Conservation (phyloP, 2,113 vertebrate genomes). For the Myxocyprinus asiaticus region DNA sequence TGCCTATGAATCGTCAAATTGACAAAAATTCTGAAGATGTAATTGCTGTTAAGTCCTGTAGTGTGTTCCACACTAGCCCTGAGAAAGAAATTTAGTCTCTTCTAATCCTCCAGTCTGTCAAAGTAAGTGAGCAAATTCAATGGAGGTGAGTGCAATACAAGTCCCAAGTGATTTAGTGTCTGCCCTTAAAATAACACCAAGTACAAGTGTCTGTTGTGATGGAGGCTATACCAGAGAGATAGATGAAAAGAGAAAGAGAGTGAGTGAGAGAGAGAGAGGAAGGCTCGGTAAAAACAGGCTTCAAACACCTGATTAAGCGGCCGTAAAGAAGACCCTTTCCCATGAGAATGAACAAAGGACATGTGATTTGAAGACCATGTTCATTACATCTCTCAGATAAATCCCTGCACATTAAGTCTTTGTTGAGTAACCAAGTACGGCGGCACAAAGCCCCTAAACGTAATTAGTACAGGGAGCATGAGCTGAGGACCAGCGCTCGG, state of each 20-base stretch:
- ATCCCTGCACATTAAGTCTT: slow-evolving; percentile 50
- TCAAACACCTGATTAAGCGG: slow-evolving; percentile 62
- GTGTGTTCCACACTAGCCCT: neutral
- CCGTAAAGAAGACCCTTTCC: slow-evolving; percentile 71
- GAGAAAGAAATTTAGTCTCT: slow-evolving; percentile 4
- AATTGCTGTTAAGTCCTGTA: neutral
- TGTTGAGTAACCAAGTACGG: slow-evolving; percentile 55
- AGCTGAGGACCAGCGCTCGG: slow-evolving; percentile 61
- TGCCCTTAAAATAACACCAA: slow-evolving; percentile 36
- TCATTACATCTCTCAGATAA: slow-evolving; percentile 60
- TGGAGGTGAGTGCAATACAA: slow-evolving; percentile 11
- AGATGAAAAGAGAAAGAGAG: slow-evolving; percentile 32
- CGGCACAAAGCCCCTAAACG: slow-evolving; percentile 65
- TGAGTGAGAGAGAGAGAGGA: slow-evolving; percentile 29
- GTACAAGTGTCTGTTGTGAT: slow-evolving; percentile 16
- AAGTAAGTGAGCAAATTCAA: slow-evolving; percentile 9
- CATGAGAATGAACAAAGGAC: slow-evolving; percentile 61
- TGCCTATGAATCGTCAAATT: too few relatives aligned
- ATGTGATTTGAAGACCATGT: slow-evolving; percentile 60
- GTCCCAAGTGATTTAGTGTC: slow-evolving; percentile 12
- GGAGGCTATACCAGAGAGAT: slow-evolving; percentile 1
- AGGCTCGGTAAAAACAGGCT: slow-evolving; percentile 26
- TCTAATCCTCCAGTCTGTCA: neutral
- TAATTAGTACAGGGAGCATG: slow-evolving; percentile 73
- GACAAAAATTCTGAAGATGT: neutral